A percentile compares a stretch with the other conserved stretches of the same genome.
Conservation (phyloP, 2,888 invertebrate genomes). For the Yponomeuta malinellus region DNA sequence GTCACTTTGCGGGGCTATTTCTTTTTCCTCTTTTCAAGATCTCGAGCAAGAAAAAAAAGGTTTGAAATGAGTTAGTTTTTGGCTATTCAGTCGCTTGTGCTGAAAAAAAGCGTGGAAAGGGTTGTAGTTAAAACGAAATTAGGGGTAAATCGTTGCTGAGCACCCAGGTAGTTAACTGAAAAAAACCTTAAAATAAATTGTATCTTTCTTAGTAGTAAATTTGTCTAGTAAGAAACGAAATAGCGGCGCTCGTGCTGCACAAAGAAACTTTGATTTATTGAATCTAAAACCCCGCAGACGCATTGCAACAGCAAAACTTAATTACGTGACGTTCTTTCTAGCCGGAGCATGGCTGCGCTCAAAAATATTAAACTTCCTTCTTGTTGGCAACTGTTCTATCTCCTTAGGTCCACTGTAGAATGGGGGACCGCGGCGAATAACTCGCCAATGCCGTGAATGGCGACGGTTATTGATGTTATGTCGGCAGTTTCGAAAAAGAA, state of each 20-base stretch:
- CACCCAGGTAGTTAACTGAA: neutral
- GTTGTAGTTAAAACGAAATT: neutral
- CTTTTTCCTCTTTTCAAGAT: slow-evolving; percentile 1
- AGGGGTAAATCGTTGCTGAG: neutral
- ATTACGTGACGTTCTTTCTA: neutral
- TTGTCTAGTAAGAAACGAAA: neutral
- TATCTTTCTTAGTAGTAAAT: neutral
- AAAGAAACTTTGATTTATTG: neutral
- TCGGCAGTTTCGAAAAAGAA: slow-evolving; percentile 27
- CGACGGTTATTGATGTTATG: slow-evolving; percentile 28
- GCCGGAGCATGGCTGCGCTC: neutral
- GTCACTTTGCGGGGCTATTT: slow-evolving; percentile 5
- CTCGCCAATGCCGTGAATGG: slow-evolving; percentile 31
- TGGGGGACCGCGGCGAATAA: slow-evolving; percentile 17
- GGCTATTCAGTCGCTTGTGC: neutral
- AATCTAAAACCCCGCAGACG: slow-evolving; percentile 2
- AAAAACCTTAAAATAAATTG: neutral
- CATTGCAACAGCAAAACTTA: neutral
- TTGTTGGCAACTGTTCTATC: slow-evolving; percentile 20
- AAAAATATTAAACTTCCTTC: slow-evolving; percentile 9
- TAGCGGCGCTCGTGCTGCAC: neutral
- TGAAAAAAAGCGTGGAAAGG: neutral
- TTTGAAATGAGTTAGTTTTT: neutral
- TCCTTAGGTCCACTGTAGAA: slow-evolving; percentile 20
- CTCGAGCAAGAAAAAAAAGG: slow-evolving; percentile 1